These are phyloP conservation scores for Alcedo atthis DNA, from an alignment of 2,797 vertebrate genomes.

Conservation along the genomic window DNA sequence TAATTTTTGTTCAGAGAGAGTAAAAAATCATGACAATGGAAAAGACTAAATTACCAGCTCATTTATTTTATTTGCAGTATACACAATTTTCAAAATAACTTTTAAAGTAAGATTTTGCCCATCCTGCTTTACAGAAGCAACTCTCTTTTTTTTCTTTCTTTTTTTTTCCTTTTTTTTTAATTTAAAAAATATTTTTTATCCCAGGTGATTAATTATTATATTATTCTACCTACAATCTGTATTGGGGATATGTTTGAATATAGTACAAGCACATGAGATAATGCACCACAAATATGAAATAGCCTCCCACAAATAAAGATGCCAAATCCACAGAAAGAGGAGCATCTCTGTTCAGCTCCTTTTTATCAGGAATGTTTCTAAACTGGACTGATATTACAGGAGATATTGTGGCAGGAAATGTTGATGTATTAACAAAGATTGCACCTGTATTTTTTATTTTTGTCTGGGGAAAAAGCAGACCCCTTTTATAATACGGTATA, in stretches of 20 bases:
- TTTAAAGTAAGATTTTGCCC: background rate
- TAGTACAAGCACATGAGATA: background rate
- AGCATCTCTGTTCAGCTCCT: background rate
- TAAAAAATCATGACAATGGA: background rate
- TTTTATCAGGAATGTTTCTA: background rate
- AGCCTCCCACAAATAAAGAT: slow-evolving; percentile 27
- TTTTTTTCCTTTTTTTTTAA: background rate
- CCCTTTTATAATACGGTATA: rapidly evolving
- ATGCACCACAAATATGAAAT: slow-evolving; percentile 4
- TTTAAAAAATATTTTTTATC: background rate
- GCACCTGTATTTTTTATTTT: background rate
- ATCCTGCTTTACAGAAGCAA: background rate
- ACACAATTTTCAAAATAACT: background rate
- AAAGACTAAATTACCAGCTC: background rate
- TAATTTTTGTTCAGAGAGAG: too few species aligned
- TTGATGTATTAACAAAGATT: background rate
- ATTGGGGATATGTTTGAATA: background rate
- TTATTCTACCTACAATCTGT: background rate
- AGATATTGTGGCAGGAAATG: background rate
- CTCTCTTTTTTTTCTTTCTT: background rate
- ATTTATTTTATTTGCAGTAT: background rate
- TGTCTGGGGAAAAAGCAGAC: background rate
- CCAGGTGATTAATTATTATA: background rate
- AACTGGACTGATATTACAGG: background rate
- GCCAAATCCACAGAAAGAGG: background rate